Base-by-base conservation (phyloP, 2,888 invertebrate genomes). In the Toxonevra muliebris region DNA sequence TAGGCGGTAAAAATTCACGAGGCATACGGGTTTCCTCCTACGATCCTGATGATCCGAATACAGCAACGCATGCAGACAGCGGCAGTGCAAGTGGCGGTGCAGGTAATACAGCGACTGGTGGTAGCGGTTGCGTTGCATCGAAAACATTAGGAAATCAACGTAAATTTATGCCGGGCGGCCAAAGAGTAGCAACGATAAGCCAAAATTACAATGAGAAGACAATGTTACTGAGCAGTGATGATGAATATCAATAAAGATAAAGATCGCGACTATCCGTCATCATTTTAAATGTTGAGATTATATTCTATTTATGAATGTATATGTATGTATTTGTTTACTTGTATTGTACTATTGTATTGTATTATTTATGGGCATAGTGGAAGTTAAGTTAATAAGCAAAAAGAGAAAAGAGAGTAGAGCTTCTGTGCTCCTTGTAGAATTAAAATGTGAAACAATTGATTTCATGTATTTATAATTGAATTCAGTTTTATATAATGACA, bases 161-260 rank as follows among this genome's bases (percentile, higher is more conserved):
- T 30, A 89, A 89, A 71, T 89, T 89, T 65, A 87, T 88, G 66
- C 88, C 89, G 55, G 89, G 90, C 61, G 90, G 91, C 43, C 91
- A 92, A 78, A 89, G 92, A 54, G 92, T 93, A 66, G 90, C 93
- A 45, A 93, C 93, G 77, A 93, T 93, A 83, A 90, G 91, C 75
- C 91, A 92, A 79, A 93, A 93, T 86, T 96, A 96, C 87, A 96
- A 94, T 86, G 97, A 97, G 88, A 97, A 97, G 87, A 96, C 97
- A 50, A 96, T 96, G 88, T 89, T 97, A 74, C 89, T 97, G 76
- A 96, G 95, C 87, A 96, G 96, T 74, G 97, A 97, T 83, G 97
- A 97, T 85, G 97, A 97, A 86, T 94, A 94, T 86, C 94, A 94
- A 88, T 94, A 83, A 74, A 65, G 64, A 11, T 15, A 12, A 4